These are phyloP conservation scores for Neoarius graeffei DNA, from an alignment of 2,113 vertebrate species.

Conservation along the genomic window DNA sequence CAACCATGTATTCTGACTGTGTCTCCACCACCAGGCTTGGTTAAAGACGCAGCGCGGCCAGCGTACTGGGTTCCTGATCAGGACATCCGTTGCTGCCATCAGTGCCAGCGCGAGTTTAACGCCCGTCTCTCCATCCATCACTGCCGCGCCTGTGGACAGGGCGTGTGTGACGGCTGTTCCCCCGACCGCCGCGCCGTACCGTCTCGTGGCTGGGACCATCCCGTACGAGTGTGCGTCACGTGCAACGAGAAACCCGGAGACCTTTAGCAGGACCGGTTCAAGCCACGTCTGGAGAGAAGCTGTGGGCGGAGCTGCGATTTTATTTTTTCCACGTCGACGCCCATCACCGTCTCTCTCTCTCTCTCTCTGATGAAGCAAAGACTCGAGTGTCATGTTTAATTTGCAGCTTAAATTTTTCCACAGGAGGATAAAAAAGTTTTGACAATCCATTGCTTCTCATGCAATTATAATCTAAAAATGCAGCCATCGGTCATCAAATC, in stretches of 20 bases:
- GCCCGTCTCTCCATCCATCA: slow-evolving; percentile 96
- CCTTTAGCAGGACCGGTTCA: slow-evolving; percentile 78
- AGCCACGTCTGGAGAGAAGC: not conserved
- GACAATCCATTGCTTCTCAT: slow-evolving; percentile 30
- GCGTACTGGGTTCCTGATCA: slow-evolving; percentile 98
- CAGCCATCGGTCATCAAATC: not conserved
- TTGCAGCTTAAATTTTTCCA: slow-evolving; percentile 9
- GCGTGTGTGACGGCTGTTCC: slow-evolving; percentile 93
- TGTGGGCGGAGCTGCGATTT: not conserved
- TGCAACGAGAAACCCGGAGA: slow-evolving; percentile 95
- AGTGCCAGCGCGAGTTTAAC: slow-evolving; percentile 89
- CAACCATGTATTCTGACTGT: not conserved
- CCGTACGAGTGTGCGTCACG: slow-evolving; percentile 89
- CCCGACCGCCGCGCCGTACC: slow-evolving; percentile 87
- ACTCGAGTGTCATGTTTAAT: slow-evolving; percentile 29
- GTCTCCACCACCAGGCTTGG: slow-evolving; percentile 75
- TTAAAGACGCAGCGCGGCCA: slow-evolving; percentile 94
- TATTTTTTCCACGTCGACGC: not conserved
- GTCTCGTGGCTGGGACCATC: slow-evolving; percentile 97
- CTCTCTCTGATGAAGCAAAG: not conserved
- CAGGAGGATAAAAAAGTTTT: not conserved
- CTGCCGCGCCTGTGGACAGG: slow-evolving; percentile 95
- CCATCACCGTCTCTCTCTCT: not conserved
- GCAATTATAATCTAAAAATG: not conserved
- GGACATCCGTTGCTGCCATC: slow-evolving; percentile 88